These are phyloP conservation scores for Thera britannica DNA, from an alignment of 2,888 invertebrate species.

Conservation along the genomic window DNA sequence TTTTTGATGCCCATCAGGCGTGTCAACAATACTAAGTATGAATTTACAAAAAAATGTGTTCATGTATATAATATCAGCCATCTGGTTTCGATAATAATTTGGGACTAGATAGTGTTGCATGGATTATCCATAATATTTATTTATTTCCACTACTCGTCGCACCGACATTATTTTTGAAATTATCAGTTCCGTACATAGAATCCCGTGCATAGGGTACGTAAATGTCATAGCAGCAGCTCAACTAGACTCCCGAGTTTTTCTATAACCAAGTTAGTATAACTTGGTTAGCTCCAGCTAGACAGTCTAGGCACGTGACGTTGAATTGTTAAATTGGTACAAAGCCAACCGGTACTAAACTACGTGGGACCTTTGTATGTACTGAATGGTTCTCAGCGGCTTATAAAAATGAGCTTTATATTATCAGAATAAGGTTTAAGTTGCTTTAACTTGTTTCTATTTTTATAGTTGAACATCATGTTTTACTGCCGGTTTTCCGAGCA, in stretches of 20 bases:
- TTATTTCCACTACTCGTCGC: too few species aligned
- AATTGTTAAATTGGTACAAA: constrained; percentile 57
- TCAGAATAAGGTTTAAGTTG: constrained; percentile 14
- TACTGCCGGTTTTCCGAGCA: constrained; percentile 37
- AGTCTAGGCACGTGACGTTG: constrained; percentile 43
- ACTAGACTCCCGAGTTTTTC: constrained; percentile 9
- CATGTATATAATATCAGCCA: too few species aligned
- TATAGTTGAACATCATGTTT: constrained; percentile 38
- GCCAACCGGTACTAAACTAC: constrained; percentile 42
- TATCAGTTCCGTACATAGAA: too few species aligned
- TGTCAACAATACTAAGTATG: too few species aligned
- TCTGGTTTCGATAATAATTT: too few species aligned
- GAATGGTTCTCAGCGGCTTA: constrained; percentile 1
- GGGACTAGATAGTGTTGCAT: too few species aligned
- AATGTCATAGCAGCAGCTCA: not conserved
- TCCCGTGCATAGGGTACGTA: not conserved
- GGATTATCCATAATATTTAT: too few species aligned
- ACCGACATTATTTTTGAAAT: too few species aligned
- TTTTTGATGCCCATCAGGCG: too few species aligned
- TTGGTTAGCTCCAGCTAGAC: constrained; percentile 13
- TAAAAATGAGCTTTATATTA: constrained; percentile 16
- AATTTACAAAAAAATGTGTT: too few species aligned
- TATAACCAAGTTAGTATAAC: constrained; percentile 20
- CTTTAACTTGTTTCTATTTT: constrained; percentile 28
- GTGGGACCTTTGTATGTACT: constrained; percentile 11